Conservation (phyloP, 1,140 invertebrate genomes). For the Ylistrum balloti region DNA sequence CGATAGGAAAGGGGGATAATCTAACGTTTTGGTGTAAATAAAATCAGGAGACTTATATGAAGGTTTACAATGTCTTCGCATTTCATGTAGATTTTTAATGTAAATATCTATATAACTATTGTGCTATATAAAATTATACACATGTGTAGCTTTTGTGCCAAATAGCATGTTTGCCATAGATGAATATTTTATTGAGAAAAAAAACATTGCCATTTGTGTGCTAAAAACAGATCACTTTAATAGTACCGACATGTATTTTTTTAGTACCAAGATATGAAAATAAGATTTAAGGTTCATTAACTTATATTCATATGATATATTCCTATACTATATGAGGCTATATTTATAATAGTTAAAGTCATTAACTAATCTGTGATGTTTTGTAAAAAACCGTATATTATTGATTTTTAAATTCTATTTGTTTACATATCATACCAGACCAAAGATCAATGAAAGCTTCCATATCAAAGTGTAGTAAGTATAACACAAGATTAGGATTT, state of each 20-base stretch:
- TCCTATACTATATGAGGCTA: not conserved
- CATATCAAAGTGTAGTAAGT: not conserved
- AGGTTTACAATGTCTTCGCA: too few relatives aligned
- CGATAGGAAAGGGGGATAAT: too few relatives aligned
- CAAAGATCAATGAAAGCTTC: not conserved
- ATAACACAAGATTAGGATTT: not conserved
- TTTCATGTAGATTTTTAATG: not conserved
- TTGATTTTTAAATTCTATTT: too few relatives aligned
- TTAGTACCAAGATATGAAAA: not conserved
- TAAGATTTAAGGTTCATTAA: not conserved
- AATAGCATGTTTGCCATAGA: slow-evolving; percentile 10
- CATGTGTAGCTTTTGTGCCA: not conserved
- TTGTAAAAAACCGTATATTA: not conserved
- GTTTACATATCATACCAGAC: not conserved
- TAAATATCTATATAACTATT: not conserved
- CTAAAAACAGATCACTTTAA: not conserved
- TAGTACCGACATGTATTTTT: not conserved
- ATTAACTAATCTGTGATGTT: not conserved
- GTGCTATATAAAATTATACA: not conserved
- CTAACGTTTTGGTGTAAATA: too few relatives aligned
- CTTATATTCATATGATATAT: not conserved
- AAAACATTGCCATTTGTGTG: not conserved
- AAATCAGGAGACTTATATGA: too few relatives aligned
- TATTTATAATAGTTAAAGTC: not conserved
- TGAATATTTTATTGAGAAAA: not conserved